Evolutionary conservation across 2,888 invertebrate species (phyloP), one percentile per base, ranked within the genome.

Genomic region (Odontomyia ornata): DNA sequence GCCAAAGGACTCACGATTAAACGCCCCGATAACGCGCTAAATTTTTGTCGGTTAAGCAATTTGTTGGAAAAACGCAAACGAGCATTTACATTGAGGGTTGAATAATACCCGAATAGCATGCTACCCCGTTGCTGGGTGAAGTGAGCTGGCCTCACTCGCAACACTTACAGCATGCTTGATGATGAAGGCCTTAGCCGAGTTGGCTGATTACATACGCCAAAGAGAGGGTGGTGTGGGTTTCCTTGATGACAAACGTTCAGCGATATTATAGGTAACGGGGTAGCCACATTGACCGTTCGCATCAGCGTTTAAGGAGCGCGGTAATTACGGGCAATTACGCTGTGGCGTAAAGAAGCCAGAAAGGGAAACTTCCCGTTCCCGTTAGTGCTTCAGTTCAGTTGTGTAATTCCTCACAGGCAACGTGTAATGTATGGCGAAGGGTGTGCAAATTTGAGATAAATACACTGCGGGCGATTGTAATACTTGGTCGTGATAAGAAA

Each of bases 41-140:
- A 78, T 79, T 79, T 79, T 79, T 79, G 79, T 78, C 79, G 79
- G 79, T 79, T 79, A 79, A 79, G 79, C 79, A 79, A 79, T 79
- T 79, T 79, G 79, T 79, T 79, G 78, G 78, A 79, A 79, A 77
- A 78, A 79, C 79, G 79, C 79, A 79, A 79, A 79, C 77, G 79
- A 78, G 79, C 79, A 79, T 79, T 79, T 79, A 78, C 78, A 77
- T 79, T 71, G 78, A 79, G 78, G 79, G 77, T 73, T 79, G 77
- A 79, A 62, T 79, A 79, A 79, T 79, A 77, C 65, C 28, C 72
- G 36, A 75, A 77, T 76, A 71, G 64, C 78, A 79, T 79, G 78
- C 78, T 72, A 79, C 30, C 71, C 18, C 36, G 36, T 5, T 36
- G 36, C 36, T 36, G 36, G 9, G 9, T 21, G 60, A 4, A 7